Conservation (phyloP, 2,888 invertebrate genomes). For the Cynaeus angustus region DNA sequence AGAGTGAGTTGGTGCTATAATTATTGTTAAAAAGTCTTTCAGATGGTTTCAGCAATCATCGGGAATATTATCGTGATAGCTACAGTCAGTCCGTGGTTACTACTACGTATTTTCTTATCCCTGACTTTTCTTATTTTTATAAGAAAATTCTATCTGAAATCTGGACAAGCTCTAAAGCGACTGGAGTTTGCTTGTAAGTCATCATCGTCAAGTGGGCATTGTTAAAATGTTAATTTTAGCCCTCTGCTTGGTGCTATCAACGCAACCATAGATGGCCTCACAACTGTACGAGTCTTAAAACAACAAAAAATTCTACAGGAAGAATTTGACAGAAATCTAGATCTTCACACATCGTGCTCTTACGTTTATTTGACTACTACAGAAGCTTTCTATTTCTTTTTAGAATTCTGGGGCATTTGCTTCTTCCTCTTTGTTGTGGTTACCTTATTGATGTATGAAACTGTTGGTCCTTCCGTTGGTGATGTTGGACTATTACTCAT, state of each 20-base stretch:
- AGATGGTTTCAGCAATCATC: not conserved
- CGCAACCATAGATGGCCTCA: not conserved
- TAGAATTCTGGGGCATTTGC: not conserved
- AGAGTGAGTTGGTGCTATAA: not conserved
- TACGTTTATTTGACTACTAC: not conserved
- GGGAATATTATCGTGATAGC: no score
- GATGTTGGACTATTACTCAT: not conserved
- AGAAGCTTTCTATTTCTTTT: not conserved
- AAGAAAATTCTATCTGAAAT: no score
- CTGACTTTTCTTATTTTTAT: no score
- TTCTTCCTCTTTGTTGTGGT: not conserved
- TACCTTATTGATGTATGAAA: not conserved
- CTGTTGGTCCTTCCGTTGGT: not conserved
- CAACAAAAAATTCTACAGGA: not conserved
- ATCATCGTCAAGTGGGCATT: not conserved
- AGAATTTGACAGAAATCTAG: not conserved
- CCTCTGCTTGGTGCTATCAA: not conserved
- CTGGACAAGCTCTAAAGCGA: no score
- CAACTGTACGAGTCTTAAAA: not conserved
- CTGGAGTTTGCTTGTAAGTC: no score
- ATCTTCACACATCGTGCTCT: not conserved
- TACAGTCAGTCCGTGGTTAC: not conserved
- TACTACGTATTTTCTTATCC: not conserved
- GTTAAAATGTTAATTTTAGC: not conserved
- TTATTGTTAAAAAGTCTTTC: not conserved